Conservation (phyloP, 2,888 invertebrate species). For the Drosophila subquinaria region DNA sequence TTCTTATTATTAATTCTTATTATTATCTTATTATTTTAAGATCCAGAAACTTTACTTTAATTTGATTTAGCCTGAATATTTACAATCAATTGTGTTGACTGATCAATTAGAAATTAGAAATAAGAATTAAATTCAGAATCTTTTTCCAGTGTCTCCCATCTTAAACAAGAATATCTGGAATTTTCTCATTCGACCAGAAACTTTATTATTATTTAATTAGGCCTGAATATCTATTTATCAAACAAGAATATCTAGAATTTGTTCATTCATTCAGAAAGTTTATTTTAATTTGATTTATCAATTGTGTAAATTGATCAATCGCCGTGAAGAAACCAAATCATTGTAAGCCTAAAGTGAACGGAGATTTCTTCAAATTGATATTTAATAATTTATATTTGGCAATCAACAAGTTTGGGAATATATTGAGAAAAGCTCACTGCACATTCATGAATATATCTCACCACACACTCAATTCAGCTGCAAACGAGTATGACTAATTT, state of each 20-base stretch:
- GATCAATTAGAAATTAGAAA: no score
- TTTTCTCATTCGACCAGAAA: not conserved
- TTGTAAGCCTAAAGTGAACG: not conserved
- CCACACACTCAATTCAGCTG: not conserved
- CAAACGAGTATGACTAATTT: slow-evolving; percentile 17
- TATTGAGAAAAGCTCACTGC: not conserved
- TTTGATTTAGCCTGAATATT: no score
- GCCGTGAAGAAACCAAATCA: not conserved
- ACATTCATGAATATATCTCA: slow-evolving; percentile 7
- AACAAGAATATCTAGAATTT: no score
- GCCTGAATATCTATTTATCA: not conserved
- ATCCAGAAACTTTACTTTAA: no score
- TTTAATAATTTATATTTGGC: slow-evolving; percentile 27
- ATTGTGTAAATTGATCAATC: not conserved
- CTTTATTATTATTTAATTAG: no score
- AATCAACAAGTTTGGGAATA: slow-evolving; percentile 4
- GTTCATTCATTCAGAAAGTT: no score
- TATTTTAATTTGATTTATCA: not conserved
- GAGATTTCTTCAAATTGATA: slow-evolving; percentile 25
- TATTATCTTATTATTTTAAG: no score
- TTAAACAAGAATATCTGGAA: not conserved
- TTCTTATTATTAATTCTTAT: no score
- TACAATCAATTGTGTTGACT: no score
- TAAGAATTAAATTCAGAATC: no score
- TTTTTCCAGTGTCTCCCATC: no score